Evolutionary conservation across 2,888 invertebrate species (phyloP).

Genomic region (Chaetogeoica ovagalla): DNA sequence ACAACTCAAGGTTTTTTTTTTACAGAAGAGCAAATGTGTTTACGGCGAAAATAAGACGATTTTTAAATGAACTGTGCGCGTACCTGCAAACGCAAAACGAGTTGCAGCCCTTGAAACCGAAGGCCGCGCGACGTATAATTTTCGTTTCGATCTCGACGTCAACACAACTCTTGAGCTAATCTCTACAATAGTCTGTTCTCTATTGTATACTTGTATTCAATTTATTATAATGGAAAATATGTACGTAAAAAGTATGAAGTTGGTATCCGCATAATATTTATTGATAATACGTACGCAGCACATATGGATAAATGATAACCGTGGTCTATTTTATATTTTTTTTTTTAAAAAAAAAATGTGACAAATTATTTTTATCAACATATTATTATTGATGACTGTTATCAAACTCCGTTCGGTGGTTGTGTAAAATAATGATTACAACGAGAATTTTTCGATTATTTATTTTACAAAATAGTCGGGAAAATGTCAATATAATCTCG

Average conservation of each 20-base stretch:
- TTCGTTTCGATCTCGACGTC: neutral
- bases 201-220: neutral
- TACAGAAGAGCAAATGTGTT: neutral
- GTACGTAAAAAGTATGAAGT: neutral
- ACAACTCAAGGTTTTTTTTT: constrained; percentile 22
- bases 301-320: too few species aligned
- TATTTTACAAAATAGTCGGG: too few species aligned
- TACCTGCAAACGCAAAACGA: constrained; percentile 6
- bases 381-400: too few species aligned
- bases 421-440: too few species aligned
- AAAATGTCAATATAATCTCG: too few species aligned
- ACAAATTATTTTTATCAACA: too few species aligned
- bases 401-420: too few species aligned
- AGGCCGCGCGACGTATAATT: constrained; percentile 1
- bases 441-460: too few species aligned
- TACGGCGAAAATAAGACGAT: neutral
- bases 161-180: constrained; percentile 1
- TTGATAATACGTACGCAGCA: neutral
- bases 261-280: too few species aligned
- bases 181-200: neutral
- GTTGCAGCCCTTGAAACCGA: constrained; percentile 36
- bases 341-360: too few species aligned
- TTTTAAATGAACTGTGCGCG: neutral
- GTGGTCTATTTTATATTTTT: too few species aligned
- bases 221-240: neutral